These are phyloP conservation scores for Myodes glareolus DNA, from an alignment of 2,113 vertebrate species.

Conservation along the genomic window DNA sequence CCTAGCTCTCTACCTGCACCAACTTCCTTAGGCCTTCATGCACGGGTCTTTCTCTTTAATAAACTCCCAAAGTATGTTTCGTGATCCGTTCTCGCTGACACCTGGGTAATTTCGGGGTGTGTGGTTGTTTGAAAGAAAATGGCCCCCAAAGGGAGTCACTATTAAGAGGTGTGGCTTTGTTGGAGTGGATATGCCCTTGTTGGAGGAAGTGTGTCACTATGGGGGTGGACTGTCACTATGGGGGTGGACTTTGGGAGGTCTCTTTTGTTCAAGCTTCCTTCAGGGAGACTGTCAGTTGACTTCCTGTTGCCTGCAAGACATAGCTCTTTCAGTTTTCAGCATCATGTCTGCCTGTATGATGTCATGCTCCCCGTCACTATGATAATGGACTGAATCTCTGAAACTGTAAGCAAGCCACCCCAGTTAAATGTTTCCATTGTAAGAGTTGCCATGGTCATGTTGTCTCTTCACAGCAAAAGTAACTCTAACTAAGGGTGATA, in stretches of 20 bases:
- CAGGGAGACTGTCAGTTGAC: not conserved
- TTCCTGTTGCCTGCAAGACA: too few species aligned
- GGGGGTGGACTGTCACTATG: not conserved
- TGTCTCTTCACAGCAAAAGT: not conserved
- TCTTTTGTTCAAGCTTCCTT: not conserved
- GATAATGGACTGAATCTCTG: not conserved
- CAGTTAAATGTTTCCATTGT: not conserved
- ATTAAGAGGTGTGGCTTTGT: not conserved
- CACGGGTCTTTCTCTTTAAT: too few species aligned
- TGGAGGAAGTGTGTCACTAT: not conserved
- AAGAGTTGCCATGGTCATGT: not conserved
- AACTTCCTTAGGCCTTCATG: too few species aligned
- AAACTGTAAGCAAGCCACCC: not conserved
- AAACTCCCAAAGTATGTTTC: too few species aligned
- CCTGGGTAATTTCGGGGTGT: not conserved
- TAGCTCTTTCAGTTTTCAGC: too few species aligned
- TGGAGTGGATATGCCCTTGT: not conserved
- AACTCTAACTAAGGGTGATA: not conserved
- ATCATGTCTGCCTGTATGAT: too few species aligned
- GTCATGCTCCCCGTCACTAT: not conserved
- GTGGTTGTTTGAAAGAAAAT: not conserved
- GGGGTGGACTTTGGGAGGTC: not conserved
- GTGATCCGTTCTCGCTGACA: too few species aligned
- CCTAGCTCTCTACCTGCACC: too few species aligned
- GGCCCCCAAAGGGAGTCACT: not conserved